These are phyloP conservation scores for Panthera leo DNA, from an alignment of 2,113 vertebrate genomes.

Conservation along the genomic window DNA sequence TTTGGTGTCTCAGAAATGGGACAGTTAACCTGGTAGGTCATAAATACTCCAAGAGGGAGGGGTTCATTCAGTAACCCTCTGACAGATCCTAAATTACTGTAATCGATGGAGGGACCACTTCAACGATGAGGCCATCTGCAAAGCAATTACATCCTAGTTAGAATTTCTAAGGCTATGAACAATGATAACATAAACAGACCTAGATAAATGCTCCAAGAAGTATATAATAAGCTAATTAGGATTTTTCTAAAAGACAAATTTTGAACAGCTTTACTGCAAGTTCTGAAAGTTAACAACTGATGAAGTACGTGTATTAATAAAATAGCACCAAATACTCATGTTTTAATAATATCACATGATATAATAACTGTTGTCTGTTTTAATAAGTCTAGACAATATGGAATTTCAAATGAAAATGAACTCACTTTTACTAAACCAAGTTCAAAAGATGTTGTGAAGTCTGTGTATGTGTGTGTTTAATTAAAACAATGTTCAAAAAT, in stretches of 20 bases:
- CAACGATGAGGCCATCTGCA: background rate
- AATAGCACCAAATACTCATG: background rate
- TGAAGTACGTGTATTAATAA: background rate
- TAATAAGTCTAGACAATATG: background rate
- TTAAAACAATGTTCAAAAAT: background rate
- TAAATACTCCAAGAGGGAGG: background rate
- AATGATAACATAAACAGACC: background rate
- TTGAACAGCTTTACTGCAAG: background rate
- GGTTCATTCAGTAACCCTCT: background rate
- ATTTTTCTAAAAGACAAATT: background rate
- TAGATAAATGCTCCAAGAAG: background rate
- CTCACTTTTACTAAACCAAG: background rate
- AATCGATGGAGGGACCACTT: background rate
- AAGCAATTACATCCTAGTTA: background rate
- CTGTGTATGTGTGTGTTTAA: background rate
- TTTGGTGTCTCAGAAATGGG: background rate
- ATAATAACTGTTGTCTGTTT: background rate
- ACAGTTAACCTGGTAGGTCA: background rate
- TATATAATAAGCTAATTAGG: background rate
- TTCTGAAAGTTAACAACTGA: background rate
- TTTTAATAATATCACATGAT: background rate
- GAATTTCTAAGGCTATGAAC: background rate
- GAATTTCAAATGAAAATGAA: background rate
- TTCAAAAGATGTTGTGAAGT: background rate
- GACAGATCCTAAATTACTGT: background rate